Conservation (phyloP, 2,797 vertebrate genomes). For the Hyperoplus lanceolatus region DNA sequence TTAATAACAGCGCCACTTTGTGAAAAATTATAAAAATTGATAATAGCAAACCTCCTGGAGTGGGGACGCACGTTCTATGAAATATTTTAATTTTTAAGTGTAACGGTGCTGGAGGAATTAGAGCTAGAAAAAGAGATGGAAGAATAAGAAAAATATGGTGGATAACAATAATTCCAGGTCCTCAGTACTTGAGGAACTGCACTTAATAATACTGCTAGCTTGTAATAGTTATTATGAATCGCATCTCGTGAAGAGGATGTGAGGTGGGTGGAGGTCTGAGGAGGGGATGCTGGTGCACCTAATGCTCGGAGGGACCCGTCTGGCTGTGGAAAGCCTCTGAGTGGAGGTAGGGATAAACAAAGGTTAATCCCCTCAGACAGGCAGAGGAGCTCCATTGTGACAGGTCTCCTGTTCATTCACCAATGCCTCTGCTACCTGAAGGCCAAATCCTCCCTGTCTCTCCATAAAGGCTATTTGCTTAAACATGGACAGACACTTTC, state of each 20-base stretch:
- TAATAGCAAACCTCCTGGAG: too few species aligned
- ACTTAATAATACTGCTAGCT: background rate
- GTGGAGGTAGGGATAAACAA: constrained; percentile 73
- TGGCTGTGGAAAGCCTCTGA: constrained; percentile 55
- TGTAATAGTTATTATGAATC: constrained; percentile 2
- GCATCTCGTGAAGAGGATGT: constrained; percentile 21
- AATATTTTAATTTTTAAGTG: too few species aligned
- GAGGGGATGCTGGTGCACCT: constrained; percentile 35
- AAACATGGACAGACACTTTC: constrained; percentile 68
- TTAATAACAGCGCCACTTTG: too few species aligned
- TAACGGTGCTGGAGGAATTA: too few species aligned
- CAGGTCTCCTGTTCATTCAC: constrained; percentile 74
- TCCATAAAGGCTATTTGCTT: constrained; percentile 56
- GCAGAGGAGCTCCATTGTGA: constrained; percentile 72
- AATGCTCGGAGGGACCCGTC: constrained; percentile 49
- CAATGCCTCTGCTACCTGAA: constrained; percentile 70
- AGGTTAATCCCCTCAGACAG: constrained; percentile 86
- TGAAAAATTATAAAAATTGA: too few species aligned
- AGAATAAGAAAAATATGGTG: too few species aligned
- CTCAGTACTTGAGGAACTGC: background rate
- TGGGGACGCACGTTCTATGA: too few species aligned
- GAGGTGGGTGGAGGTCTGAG: constrained; percentile 34
- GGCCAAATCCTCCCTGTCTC: constrained; percentile 71
- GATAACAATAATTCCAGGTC: too few species aligned
- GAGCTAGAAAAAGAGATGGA: too few species aligned